These are phyloP conservation scores for Pemphigus obesinymphae DNA, from an alignment of 1,140 invertebrate species.

Conservation along the genomic window DNA sequence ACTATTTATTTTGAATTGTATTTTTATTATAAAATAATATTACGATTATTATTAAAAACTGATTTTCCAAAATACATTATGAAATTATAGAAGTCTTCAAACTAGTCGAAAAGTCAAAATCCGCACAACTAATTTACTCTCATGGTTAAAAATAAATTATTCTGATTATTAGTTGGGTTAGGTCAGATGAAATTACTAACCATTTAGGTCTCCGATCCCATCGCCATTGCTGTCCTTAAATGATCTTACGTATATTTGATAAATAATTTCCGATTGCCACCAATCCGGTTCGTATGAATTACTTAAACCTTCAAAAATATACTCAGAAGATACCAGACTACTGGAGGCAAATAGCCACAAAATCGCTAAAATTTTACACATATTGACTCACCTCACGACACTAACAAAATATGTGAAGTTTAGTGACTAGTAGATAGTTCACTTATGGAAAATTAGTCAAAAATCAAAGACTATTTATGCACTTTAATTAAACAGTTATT, in stretches of 20 bases:
- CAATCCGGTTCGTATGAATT: constrained; percentile 47
- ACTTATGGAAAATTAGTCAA: neutral
- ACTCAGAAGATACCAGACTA: neutral
- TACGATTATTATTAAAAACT: too few species aligned
- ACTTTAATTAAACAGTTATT: too few species aligned
- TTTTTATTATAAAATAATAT: too few species aligned
- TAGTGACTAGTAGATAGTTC: neutral
- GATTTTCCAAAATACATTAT: too few species aligned
- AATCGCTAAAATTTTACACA: neutral
- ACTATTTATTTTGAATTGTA: too few species aligned
- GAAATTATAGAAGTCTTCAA: too few species aligned
- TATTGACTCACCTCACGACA: too few species aligned
- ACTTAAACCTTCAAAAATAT: neutral
- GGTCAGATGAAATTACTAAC: constrained; percentile 47
- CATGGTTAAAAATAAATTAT: too few species aligned
- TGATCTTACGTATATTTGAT: constrained; percentile 56
- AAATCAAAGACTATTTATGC: neutral
- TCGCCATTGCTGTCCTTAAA: constrained; percentile 73
- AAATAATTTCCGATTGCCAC: constrained; percentile 55
- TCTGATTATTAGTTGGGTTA: too few species aligned
- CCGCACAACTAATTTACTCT: too few species aligned
- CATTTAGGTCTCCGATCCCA: constrained; percentile 69
- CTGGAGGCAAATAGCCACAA: neutral
- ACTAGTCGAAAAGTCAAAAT: too few species aligned
- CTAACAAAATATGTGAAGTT: too few species aligned